Percentiles rank a stretch among this genome's conserved stretches.
Conservation (phyloP, 2,113 vertebrate genomes). For the Coreoperca whiteheadi region DNA sequence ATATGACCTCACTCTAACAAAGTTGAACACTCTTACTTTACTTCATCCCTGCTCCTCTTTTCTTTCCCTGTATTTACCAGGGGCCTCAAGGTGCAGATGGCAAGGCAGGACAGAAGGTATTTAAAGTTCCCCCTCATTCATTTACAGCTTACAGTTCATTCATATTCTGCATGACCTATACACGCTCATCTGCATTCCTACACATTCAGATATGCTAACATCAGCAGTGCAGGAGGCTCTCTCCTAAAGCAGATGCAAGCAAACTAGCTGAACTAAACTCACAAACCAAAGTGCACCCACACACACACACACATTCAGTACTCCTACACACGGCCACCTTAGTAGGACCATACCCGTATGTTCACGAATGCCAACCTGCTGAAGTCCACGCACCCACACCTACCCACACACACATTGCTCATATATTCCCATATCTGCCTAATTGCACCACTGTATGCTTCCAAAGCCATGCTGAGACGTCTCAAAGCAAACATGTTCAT, state of each 20-base stretch:
- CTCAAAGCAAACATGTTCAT: slow-evolving; percentile 6
- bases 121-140: slow-evolving; percentile 18
- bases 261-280: slow-evolving; percentile 31
- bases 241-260: slow-evolving; percentile 46
- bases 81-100: slow-evolving; percentile 78
- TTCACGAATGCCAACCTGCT: slow-evolving; percentile 2
- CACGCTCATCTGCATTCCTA: slow-evolving; percentile 50
- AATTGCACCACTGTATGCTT: slow-evolving; percentile 31
- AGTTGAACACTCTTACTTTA: slow-evolving; percentile 45
- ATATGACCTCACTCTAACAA: slow-evolving; percentile 52
- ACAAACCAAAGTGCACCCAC: slow-evolving; percentile 1
- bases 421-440: slow-evolving; percentile 23
- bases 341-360: background rate
- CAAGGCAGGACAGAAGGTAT: slow-evolving; percentile 80
- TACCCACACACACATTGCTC: background rate
- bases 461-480: background rate
- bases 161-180: slow-evolving; percentile 57
- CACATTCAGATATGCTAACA: slow-evolving; percentile 55
- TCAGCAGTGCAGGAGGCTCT: slow-evolving; percentile 53
- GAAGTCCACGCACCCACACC: background rate
- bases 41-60: slow-evolving; percentile 1
- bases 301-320: background rate
- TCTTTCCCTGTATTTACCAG: slow-evolving; percentile 61
- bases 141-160: slow-evolving; percentile 55
- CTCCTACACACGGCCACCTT: slow-evolving; percentile 6